phyloP scores from a whole-genome alignment of 2,888 invertebrate genomes.

The Oscheius sp. region DNA sequence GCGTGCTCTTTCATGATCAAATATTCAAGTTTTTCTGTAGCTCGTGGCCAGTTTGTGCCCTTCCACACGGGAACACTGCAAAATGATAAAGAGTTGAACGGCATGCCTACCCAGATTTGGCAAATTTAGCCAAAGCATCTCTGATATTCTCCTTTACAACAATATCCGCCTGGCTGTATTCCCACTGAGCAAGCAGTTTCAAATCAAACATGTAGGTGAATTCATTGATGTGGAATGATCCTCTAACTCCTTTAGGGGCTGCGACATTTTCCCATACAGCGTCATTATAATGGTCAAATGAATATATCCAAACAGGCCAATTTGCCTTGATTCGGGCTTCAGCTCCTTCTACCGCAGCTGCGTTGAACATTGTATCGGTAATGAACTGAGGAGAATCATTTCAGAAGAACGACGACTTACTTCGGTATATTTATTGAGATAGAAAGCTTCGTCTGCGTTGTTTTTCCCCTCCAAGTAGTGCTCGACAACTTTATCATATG shows the following conservation, averaged over 20 bases:
- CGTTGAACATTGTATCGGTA: conserved; percentile 22
- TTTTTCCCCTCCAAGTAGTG: conserved; percentile 11
- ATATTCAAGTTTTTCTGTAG: conserved; percentile 10
- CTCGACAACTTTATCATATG: neutral
- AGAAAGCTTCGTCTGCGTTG: conserved; percentile 12
- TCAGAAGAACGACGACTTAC: neutral
- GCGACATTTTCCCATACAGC: conserved; percentile 2
- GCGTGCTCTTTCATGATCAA: conserved; percentile 17
- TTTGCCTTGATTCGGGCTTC: neutral
- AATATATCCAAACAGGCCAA: conserved; percentile 35
- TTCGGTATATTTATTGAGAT: conserved; percentile 26
- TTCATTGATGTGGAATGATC: conserved; percentile 34
- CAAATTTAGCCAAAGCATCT: conserved; percentile 25
- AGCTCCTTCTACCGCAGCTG: conserved; percentile 19
- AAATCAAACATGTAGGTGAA: conserved; percentile 35
- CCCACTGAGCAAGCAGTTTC: conserved; percentile 15
- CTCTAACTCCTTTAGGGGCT: conserved; percentile 28
- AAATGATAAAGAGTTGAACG: neutral
- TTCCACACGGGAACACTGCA: conserved; percentile 10
- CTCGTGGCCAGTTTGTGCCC: conserved; percentile 4
- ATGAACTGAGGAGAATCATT: conserved; percentile 15
- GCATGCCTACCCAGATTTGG: conserved; percentile 17
- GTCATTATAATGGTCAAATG: conserved; percentile 30
- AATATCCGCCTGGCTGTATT: conserved; percentile 14
- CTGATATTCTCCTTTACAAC: conserved; percentile 19